Evolutionary conservation across 2,113 vertebrate genomes (phyloP).

Genomic region (Crotalus helleri): DNA sequence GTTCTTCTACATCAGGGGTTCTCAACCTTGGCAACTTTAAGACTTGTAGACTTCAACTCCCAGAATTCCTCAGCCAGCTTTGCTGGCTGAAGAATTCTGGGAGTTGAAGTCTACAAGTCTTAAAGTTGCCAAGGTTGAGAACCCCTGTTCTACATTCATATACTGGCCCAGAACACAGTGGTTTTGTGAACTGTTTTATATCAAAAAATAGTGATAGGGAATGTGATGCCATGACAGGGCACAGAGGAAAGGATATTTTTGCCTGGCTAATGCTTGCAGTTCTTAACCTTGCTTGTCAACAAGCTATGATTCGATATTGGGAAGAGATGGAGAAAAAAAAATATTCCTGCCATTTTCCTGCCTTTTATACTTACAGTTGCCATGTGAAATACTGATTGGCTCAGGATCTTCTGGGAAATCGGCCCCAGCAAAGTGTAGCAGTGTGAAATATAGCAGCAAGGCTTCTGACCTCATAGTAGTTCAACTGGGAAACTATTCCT

Average conservation of each 20-base stretch:
- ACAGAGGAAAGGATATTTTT: neutral
- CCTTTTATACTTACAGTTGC: constrained; percentile 91
- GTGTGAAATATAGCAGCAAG: constrained; percentile 95
- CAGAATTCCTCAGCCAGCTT: too few relatives aligned
- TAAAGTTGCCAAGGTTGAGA: too few relatives aligned
- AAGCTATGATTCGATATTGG: neutral
- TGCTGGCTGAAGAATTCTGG: too few relatives aligned
- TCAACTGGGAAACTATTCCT: constrained; percentile 79
- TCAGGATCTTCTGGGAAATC: constrained; percentile 98
- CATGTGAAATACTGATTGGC: constrained; percentile 98
- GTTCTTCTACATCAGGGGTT: neutral
- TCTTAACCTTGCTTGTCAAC: neutral
- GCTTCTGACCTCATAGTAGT: constrained; percentile 98
- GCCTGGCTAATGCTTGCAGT: neutral
- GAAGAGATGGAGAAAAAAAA: neutral
- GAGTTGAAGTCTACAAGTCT: too few relatives aligned
- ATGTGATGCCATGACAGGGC: neutral
- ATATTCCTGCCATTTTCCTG: neutral
- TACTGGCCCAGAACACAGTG: fast-evolving
- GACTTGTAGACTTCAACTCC: too few relatives aligned
- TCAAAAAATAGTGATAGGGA: neutral
- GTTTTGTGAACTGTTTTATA: neutral
- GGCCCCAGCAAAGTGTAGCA: constrained; percentile 90
- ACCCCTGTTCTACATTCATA: neutral
- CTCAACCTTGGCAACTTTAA: too few relatives aligned